Base-by-base conservation (phyloP, 2,888 invertebrate species). In the Schrankia costaestrigalis region DNA sequence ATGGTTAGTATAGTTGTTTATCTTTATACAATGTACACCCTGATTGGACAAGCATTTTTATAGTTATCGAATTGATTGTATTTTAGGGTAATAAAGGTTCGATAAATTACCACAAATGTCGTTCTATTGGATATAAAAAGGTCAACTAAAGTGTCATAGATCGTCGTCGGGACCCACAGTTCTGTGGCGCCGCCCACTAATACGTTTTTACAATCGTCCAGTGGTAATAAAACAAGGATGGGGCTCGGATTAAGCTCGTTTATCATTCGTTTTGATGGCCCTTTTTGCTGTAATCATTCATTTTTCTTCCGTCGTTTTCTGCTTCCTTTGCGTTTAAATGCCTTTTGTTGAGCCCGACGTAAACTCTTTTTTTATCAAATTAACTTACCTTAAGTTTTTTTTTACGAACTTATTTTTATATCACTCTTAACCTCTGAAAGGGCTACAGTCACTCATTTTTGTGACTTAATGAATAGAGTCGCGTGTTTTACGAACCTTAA, bases 251-350 rank as follows among this genome's bases (percentile, higher is more conserved):
- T 86, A 85, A 82, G 81, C 78, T 85, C 86, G 81, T 87, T 84
- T 83, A 87, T 87, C 86, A 87, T 85, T 83, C 84, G 81, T 81
- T 82, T 78, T 85, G 85, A 87, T 85, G 78, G 84, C 83, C 82
- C 77, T 86, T 86, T 85, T 86, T 86, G 85, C 82, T 71, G 81
- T 84, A 85, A 87, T 87, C 86, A 84, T 85, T 87, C 86, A 87
- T 86, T 87, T 86, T 83, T 85, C 84, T 82, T 84, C 85, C 78
- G 78, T 79, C 79, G 78, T 81, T 80, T 80, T 81, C 80, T 78
- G 75, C 78, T 82, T 79, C 77, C 79, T 74, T 83, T 78, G 78
- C 75, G 71, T 79, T 82, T 81, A 78, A 82, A 80, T 77, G 78
- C 72, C 80, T 71, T 79, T 81, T 78, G 79, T 80, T 76, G 71